Percentiles rank a stretch among this genome's conserved stretches.
These are phyloP conservation scores for Eudasyphora cyanicolor DNA, from an alignment of 2,888 invertebrate species.

Conservation along the genomic window DNA sequence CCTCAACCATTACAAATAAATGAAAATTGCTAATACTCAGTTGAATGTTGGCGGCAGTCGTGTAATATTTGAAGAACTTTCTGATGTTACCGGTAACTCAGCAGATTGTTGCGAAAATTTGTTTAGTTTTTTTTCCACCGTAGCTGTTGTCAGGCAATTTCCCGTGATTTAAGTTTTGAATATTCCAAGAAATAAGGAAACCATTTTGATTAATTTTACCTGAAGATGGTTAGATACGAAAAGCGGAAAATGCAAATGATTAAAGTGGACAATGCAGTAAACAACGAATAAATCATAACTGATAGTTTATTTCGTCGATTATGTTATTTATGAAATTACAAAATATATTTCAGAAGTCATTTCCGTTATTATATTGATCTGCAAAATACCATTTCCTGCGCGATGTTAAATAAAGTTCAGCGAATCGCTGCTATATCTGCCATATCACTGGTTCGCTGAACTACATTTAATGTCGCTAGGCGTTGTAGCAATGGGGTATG, in stretches of 20 bases:
- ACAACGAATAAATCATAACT: not conserved
- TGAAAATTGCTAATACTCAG: conserved; percentile 12
- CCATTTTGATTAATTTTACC: conserved; percentile 61
- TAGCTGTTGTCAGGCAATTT: conserved; percentile 58
- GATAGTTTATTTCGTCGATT: too few relatives aligned
- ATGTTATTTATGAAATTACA: too few relatives aligned
- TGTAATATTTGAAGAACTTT: conserved; percentile 24
- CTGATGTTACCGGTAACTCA: conserved; percentile 31
- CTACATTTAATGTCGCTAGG: too few relatives aligned
- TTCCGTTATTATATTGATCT: too few relatives aligned
- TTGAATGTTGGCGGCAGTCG: conserved; percentile 36
- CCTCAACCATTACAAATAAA: conserved; percentile 7
- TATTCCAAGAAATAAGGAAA: conserved; percentile 60
- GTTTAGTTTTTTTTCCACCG: conserved; percentile 43
- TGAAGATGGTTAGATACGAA: conserved; percentile 45
- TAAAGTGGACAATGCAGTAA: conserved; percentile 14
- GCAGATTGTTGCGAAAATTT: conserved; percentile 43
- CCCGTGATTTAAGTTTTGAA: conserved; percentile 61
- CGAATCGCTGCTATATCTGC: too few relatives aligned
- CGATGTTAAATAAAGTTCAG: too few relatives aligned
- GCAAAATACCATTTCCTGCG: too few relatives aligned
- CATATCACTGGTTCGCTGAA: too few relatives aligned
- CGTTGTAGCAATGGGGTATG: too few relatives aligned
- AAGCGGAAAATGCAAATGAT: conserved; percentile 9
- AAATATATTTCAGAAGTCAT: too few relatives aligned